These are phyloP conservation scores for Lepidurus arcticus DNA, from an alignment of 1,140 invertebrate genomes.

Conservation along the genomic window DNA sequence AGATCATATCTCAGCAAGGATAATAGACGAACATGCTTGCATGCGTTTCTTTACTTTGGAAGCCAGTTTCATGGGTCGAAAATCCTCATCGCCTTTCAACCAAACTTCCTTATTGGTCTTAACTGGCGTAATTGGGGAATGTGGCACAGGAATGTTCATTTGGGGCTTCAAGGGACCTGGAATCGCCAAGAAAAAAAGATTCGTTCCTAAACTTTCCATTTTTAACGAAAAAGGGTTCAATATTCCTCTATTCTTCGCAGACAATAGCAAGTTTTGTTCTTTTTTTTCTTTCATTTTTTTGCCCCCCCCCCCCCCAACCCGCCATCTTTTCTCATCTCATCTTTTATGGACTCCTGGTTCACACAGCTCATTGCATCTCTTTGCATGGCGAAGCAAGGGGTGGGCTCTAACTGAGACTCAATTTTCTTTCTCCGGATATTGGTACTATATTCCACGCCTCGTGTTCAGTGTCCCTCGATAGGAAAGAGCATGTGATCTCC, in stretches of 20 bases:
- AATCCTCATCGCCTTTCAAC: neutral
- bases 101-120: neutral
- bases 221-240: neutral
- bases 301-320: neutral
- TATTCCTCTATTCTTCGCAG: neutral
- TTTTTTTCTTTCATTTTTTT: neutral
- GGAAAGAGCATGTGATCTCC: neutral
- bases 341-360: neutral
- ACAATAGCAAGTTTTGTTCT: neutral
- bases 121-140: neutral
- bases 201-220: neutral
- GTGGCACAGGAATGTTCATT: neutral
- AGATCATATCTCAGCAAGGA: neutral
- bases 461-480: neutral
- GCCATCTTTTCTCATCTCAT: slow-evolving; percentile 16
- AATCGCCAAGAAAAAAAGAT: neutral
- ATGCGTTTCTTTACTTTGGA: neutral
- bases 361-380: slow-evolving; percentile 12
- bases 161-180: neutral
- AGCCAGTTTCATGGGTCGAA: neutral
- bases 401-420: slow-evolving; percentile 9
- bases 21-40: neutral
- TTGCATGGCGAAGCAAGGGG: neutral
- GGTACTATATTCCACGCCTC: slow-evolving; percentile 1
- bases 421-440: neutral